phyloP scores from a whole-genome alignment of 2,113 vertebrate species.

The Neoarius graeffei region DNA sequence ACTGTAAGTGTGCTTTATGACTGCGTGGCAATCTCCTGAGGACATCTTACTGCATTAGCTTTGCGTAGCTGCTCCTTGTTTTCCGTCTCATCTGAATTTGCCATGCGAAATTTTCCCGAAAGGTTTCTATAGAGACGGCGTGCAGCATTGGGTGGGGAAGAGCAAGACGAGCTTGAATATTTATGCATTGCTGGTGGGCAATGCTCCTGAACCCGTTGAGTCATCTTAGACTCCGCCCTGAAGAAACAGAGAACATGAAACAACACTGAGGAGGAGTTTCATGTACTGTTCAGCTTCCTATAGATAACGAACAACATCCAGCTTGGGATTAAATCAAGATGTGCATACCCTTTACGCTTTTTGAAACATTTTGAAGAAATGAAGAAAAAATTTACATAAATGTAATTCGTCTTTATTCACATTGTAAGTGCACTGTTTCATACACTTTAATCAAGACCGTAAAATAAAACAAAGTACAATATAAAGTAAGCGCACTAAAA shows the following conservation, averaged over 20 bases:
- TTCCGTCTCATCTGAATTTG: slow-evolving; percentile 79
- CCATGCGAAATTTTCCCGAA: slow-evolving; percentile 88
- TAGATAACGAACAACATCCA: not conserved
- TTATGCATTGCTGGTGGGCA: slow-evolving; percentile 78
- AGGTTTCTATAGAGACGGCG: slow-evolving; percentile 92
- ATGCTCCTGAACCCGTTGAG: slow-evolving; percentile 82
- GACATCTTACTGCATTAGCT: slow-evolving; percentile 78
- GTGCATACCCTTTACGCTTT: not conserved
- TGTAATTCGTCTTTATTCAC: not conserved
- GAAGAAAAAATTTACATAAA: not conserved
- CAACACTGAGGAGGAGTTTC: not conserved
- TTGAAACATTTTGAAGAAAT: not conserved
- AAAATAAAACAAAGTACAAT: not conserved
- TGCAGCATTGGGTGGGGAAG: slow-evolving; percentile 78
- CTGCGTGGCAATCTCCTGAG: not conserved
- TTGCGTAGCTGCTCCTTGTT: slow-evolving; percentile 86
- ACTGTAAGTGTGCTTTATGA: not conserved
- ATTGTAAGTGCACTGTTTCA: not conserved
- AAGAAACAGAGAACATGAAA: slow-evolving; percentile 18
- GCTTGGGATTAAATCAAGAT: not conserved
- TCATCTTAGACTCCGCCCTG: slow-evolving; percentile 85
- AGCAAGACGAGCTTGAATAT: slow-evolving; percentile 75
- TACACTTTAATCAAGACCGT: not conserved
- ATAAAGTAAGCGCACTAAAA: not conserved
- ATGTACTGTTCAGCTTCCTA: not conserved